A percentile compares a stretch with the other conserved stretches of the same genome.
phyloP scores from a whole-genome alignment of 2,113 vertebrate genomes.

The Thryonomys swinderianus region DNA sequence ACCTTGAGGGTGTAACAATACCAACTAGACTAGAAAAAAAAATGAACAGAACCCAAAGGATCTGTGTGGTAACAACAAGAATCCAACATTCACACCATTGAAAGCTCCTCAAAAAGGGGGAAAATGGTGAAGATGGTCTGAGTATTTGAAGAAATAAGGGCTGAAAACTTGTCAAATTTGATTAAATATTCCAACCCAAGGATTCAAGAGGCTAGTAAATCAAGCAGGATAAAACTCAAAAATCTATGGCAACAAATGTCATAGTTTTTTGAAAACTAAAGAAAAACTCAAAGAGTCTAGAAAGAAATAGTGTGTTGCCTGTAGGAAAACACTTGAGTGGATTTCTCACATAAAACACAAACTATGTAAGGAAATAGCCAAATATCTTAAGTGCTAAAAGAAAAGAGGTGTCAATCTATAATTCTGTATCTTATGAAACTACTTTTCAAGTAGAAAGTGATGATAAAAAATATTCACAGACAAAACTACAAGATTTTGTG shows the following conservation, averaged over 20 bases:
- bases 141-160: slow-evolving; percentile 49
- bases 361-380: background rate
- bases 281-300: background rate
- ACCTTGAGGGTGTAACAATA: background rate
- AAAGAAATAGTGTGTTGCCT: background rate
- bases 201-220: background rate
- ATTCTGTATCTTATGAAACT: background rate
- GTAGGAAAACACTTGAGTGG: background rate
- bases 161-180: background rate
- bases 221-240: background rate
- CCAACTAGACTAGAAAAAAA: background rate
- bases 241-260: background rate
- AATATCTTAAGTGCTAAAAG: background rate
- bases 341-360: slow-evolving; percentile 5
- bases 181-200: background rate
- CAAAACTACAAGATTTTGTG: slow-evolving; percentile 31
- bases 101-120: background rate
- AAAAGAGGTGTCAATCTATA: background rate
- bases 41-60: background rate
- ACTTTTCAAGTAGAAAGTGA: background rate
- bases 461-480: slow-evolving; percentile 21
- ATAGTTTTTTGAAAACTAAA: slow-evolving; percentile 29
- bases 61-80: background rate
- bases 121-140: background rate
- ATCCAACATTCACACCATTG: background rate